Base-by-base conservation (phyloP, 2,113 vertebrate genomes). In the Carassius gibelio region DNA sequence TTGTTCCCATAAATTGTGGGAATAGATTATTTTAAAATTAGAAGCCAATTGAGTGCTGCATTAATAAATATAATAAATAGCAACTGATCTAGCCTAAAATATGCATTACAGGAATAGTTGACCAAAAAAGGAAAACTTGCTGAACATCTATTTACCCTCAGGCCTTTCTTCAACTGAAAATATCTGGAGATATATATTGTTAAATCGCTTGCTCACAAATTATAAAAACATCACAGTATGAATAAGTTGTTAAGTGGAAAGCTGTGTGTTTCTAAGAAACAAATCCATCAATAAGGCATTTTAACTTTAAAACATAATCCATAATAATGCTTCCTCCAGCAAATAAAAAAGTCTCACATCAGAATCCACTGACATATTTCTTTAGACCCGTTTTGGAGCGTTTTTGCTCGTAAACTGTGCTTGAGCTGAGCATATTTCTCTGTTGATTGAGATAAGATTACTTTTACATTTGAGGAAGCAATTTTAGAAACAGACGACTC, bases 1-100 rank as follows among this genome's bases (percentile, higher is more conserved):
- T 7, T 55, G 9, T 82, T 30, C 23, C 30, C 75, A 57, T 57
- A 77, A 57, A 57, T 57, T 77, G 59, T 80, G 59, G 9, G 59
- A 64, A 80, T 17, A 48, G 10, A 34, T 61, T 61, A 9, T 0
- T 6, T 61, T n/a, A n/a, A 42, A 61, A 42, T n/a, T 17, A 17
- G 13, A 23, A 48, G n/a, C 38, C 10, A 30, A 6, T 17, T 19
- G 42, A 5, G 6, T 14, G 71, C 71, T 7, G 21, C 21, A 1
- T 74, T 14, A 61, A 61, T 2, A 61, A 61, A 61, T 61, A 61
- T n/a, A 61, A 61, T 14, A 74, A 74, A 45, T 5, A 62, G 14
- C n/a, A 2, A 45, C 9, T 66, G 0, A 48, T 45, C 4, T 14
- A 8, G 21, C 21, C 42, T 30, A n/a, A 34, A 50, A 69, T 2